These are phyloP conservation scores for Oreocharis arfaki DNA, from an alignment of 2,113 vertebrate genomes.

Conservation along the genomic window DNA sequence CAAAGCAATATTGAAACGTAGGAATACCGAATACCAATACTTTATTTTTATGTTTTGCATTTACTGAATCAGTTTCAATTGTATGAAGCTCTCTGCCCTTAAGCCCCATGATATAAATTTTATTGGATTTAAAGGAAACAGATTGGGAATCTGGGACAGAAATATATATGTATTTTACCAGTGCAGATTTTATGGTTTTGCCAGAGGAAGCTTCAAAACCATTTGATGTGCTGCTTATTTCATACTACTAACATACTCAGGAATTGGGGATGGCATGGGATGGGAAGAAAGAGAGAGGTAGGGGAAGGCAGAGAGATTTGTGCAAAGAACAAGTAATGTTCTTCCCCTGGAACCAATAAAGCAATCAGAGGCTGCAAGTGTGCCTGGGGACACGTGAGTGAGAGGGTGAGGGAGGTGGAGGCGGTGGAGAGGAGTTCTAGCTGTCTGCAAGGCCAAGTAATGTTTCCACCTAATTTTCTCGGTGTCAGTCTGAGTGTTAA, in stretches of 20 bases:
- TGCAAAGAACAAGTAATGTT: not conserved
- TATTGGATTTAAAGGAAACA: slow-evolving; percentile 74
- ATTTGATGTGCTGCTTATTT: slow-evolving; percentile 56
- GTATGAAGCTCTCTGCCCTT: slow-evolving; percentile 56
- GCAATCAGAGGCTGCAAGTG: not conserved
- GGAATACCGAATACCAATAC: slow-evolving; percentile 74
- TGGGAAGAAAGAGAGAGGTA: not conserved
- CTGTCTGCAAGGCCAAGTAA: not conserved
- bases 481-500: not conserved
- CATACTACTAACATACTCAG: not conserved
- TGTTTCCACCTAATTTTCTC: not conserved
- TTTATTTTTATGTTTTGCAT: slow-evolving; percentile 72
- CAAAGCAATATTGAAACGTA: slow-evolving; percentile 78
- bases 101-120: slow-evolving; percentile 55
- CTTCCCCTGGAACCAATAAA: slow-evolving; percentile 26
- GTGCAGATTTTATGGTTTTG: slow-evolving; percentile 36
- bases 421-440: not conserved
- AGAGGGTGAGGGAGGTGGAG: not conserved
- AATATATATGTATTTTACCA: slow-evolving; percentile 22
- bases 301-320: not conserved
- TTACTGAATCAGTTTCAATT: slow-evolving; percentile 68
- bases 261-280: not conserved
- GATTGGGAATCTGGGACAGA: slow-evolving; percentile 66
- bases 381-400: not conserved
- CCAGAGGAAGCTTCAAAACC: slow-evolving; percentile 45